Conservation (phyloP, 2,113 vertebrate species). For the Pteronura brasiliensis region DNA sequence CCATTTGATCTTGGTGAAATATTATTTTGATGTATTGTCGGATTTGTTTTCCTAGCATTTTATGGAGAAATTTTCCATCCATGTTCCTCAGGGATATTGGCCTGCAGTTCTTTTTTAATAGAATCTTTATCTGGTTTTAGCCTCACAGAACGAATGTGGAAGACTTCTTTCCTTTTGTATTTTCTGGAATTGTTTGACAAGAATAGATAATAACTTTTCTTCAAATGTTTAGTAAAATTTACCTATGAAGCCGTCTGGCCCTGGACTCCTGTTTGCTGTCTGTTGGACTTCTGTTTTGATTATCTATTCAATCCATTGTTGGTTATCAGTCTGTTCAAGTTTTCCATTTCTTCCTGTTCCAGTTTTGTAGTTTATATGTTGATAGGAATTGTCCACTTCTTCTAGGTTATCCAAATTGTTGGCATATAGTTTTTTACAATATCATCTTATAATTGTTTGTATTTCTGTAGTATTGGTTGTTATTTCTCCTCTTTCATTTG, state of each 20-base stretch:
- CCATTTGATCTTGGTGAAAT: neutral
- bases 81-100: neutral
- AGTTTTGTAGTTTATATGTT: neutral
- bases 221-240: neutral
- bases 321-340: neutral
- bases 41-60: neutral
- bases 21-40: neutral
- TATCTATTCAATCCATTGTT: neutral
- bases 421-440: neutral
- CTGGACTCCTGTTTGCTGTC: neutral
- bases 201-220: neutral
- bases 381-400: neutral
- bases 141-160: neutral
- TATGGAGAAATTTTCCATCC: neutral
- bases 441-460: neutral
- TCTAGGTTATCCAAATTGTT: neutral
- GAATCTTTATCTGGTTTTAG: neutral
- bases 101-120: neutral
- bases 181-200: neutral
- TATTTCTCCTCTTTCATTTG: neutral
- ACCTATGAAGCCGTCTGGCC: neutral
- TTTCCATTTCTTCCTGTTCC: neutral
- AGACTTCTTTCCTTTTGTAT: neutral
- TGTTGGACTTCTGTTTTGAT: neutral
- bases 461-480: neutral